Percentiles rank a stretch among this genome's conserved stretches.
phyloP scores from a whole-genome alignment of 2,797 vertebrate genomes.

The Psittacula derbiana region DNA sequence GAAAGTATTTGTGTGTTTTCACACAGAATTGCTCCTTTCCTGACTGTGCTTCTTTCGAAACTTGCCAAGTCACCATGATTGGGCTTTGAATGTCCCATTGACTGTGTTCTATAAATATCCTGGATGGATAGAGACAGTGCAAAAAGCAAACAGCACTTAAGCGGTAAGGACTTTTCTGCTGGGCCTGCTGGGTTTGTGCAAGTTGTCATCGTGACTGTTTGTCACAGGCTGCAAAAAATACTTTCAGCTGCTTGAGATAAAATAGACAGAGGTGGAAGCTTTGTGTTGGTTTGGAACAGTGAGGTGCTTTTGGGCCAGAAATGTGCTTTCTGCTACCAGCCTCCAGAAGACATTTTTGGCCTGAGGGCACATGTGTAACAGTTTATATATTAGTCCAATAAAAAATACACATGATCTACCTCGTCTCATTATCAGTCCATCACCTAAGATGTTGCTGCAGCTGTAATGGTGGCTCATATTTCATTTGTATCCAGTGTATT shows the following conservation, averaged over 20 bases:
- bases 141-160: constrained; percentile 1
- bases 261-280: background rate
- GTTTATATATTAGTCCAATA: background rate
- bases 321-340: background rate
- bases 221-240: constrained; percentile 25
- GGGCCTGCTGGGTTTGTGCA: background rate
- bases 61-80: background rate
- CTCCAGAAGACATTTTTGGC: background rate
- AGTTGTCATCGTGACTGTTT: background rate
- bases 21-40: background rate
- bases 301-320: background rate
- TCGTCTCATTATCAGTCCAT: background rate
- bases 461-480: background rate
- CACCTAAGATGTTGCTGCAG: background rate
- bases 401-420: background rate
- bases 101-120: constrained; percentile 21
- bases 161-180: background rate
- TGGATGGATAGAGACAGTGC: background rate
- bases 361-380: background rate
- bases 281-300: background rate
- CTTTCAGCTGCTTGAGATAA: constrained; percentile 24
- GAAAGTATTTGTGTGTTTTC: background rate
- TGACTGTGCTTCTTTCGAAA: background rate
- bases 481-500: background rate
- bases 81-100: background rate